Conservation (phyloP, 2,888 invertebrate genomes). For the Megalurothrips usitatus region DNA sequence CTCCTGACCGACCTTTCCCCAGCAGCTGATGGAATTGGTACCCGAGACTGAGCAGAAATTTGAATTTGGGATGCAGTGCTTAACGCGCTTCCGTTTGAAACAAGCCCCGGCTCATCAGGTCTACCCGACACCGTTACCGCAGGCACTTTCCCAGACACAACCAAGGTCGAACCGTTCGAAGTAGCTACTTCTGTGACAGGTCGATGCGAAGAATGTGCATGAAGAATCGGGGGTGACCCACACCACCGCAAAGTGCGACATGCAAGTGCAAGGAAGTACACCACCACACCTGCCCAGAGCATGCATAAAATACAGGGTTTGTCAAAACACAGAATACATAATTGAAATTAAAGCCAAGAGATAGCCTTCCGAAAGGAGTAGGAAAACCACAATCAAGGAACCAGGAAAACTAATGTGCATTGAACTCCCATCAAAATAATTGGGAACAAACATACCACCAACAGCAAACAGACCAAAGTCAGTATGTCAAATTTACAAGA, state of each 20-base stretch:
- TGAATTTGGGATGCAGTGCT: not conserved
- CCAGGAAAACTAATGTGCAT: not conserved
- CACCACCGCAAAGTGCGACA: not conserved
- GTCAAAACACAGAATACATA: no score
- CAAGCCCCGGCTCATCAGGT: no score
- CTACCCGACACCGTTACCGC: no score
- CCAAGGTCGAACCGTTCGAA: not conserved
- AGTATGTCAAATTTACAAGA: not conserved
- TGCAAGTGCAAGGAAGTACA: constrained; percentile 21
- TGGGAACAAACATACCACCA: not conserved
- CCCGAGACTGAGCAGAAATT: not conserved
- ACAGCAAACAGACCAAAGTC: not conserved
- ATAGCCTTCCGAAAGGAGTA: not conserved
- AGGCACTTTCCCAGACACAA: not conserved
- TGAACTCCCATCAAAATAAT: not conserved
- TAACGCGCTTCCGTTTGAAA: no score
- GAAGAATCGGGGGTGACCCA: not conserved
- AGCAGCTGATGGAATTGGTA: not conserved
- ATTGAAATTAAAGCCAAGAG: not conserved
- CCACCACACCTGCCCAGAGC: not conserved
- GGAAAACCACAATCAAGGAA: not conserved
- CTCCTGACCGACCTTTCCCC: not conserved
- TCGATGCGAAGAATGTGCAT: not conserved
- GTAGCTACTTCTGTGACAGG: not conserved
- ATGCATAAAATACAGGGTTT: not conserved